Conservation (phyloP, 1,140 invertebrate species). For the Brachionus paranguensis region DNA sequence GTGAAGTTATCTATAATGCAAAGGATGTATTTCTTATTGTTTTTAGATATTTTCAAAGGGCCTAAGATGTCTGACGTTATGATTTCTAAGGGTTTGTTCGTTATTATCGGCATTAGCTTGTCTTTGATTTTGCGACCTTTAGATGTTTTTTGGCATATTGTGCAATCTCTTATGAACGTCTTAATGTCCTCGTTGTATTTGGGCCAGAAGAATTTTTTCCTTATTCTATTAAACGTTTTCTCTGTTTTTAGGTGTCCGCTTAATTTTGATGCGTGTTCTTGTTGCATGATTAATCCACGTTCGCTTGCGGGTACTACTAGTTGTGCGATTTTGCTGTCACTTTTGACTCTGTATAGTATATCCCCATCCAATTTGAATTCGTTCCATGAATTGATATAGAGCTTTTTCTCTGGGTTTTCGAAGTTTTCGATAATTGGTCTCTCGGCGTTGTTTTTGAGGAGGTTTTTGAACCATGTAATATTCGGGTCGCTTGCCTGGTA, state of each 20-base stretch:
- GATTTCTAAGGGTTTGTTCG: conserved; percentile 4
- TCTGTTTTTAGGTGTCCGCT: neutral
- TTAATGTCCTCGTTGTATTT: neutral
- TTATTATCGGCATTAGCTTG: neutral
- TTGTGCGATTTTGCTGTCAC: neutral
- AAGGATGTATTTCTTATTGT: conserved; percentile 45
- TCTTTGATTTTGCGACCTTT: neutral
- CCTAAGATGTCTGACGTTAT: conserved; percentile 46
- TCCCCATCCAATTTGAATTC: too few relatives aligned
- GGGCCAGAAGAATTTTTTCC: neutral
- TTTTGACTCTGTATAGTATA: neutral
- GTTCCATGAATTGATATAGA: too few relatives aligned
- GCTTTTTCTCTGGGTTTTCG: too few relatives aligned
- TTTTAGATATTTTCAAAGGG: conserved; percentile 41
- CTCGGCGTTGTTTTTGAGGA: too few relatives aligned
- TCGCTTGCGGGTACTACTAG: neutral
- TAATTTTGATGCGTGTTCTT: neutral
- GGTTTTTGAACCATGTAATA: too few relatives aligned
- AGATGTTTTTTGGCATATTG: neutral
- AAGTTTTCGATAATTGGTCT: too few relatives aligned
- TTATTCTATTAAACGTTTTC: neutral
- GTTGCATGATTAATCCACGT: neutral
- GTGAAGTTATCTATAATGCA: conserved; percentile 48
- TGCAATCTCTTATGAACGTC: neutral
- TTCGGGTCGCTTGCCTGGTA: too few relatives aligned